These are phyloP conservation scores for Glaucopsyche alexis DNA, from an alignment of 2,888 invertebrate genomes.

Conservation along the genomic window DNA sequence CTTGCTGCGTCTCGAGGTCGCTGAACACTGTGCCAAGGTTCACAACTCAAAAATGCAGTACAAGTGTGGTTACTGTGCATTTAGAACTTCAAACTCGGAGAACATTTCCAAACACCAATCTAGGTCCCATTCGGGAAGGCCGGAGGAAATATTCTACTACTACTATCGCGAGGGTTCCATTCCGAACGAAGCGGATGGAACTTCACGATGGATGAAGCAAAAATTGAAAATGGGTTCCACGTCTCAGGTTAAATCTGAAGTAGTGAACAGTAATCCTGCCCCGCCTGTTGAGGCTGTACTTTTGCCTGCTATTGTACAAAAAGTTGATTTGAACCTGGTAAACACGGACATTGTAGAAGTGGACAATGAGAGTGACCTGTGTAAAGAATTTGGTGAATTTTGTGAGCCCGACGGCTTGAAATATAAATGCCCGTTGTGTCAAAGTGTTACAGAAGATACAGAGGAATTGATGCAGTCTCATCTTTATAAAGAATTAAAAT, in stretches of 20 bases:
- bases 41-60: conserved; percentile 85
- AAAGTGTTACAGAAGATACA: conserved; percentile 76
- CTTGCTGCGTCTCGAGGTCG: conserved; percentile 80
- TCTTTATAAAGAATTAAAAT: conserved; percentile 83
- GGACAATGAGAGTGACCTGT: conserved; percentile 46
- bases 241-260: conserved; percentile 53
- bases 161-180: conserved; percentile 75
- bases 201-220: conserved; percentile 62
- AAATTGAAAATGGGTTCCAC: conserved; percentile 46
- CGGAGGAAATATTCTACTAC: conserved; percentile 66
- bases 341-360: conserved; percentile 54
- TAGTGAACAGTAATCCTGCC: conserved; percentile 35
- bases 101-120: conserved; percentile 81
- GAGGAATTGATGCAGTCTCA: conserved; percentile 83
- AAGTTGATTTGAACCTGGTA: conserved; percentile 59
- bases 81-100: conserved; percentile 72
- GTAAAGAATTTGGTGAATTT: conserved; percentile 56
- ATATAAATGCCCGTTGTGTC: conserved; percentile 82
- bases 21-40: conserved; percentile 76
- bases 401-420: conserved; percentile 77
- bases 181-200: conserved; percentile 56
- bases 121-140: conserved; percentile 75
- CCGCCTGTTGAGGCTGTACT: conserved; percentile 35
- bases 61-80: conserved; percentile 85
- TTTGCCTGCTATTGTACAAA: conserved; percentile 31